These are phyloP conservation scores for Coracopsis vasa DNA, from an alignment of 2,113 vertebrate species.

Conservation along the genomic window DNA sequence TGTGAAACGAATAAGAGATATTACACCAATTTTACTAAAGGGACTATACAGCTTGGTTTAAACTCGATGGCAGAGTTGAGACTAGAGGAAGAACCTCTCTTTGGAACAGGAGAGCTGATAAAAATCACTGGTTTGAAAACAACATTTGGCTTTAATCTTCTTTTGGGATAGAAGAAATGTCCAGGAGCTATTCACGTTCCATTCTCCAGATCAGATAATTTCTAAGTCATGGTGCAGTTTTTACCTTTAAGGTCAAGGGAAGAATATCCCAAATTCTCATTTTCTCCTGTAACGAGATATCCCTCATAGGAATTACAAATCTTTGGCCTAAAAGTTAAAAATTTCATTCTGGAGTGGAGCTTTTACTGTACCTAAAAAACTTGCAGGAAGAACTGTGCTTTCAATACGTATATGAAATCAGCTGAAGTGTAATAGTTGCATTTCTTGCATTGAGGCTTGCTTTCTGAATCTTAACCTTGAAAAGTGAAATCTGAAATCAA, in stretches of 20 bases:
- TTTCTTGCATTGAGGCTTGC: not conserved
- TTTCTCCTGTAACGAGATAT: not conserved
- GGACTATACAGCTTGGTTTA: not conserved
- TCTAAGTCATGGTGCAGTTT: not conserved
- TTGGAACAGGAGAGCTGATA: not conserved
- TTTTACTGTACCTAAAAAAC: not conserved
- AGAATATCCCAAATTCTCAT: not conserved
- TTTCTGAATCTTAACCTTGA: not conserved
- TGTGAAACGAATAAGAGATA: not conserved
- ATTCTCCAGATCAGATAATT: not conserved
- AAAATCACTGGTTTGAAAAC: not conserved
- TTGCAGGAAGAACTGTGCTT: not conserved
- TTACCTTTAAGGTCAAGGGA: not conserved
- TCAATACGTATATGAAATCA: not conserved
- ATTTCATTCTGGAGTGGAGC: not conserved
- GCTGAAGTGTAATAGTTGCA: not conserved
- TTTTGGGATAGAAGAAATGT: not conserved
- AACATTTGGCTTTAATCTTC: not conserved
- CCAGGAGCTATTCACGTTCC: not conserved
- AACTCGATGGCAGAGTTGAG: not conserved
- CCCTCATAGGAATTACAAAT: not conserved
- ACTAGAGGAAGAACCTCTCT: not conserved
- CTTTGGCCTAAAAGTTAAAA: not conserved
- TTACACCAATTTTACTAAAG: not conserved
- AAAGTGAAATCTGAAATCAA: not conserved